Evolutionary conservation across 2,888 invertebrate species (phyloP).

Genomic region (Crocallis elinguaria): DNA sequence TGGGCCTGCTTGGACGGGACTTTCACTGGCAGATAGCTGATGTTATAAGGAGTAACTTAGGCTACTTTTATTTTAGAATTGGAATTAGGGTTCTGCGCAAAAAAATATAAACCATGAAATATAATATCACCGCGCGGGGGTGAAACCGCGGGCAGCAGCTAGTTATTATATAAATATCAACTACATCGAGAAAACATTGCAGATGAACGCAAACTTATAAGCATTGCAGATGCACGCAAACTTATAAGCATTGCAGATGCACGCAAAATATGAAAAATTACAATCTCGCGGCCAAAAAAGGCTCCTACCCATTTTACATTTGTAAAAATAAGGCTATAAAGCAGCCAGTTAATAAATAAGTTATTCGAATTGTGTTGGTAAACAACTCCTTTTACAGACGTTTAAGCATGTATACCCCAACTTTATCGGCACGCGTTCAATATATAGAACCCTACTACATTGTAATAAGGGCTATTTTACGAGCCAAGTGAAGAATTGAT

Average conservation of each 20-base stretch:
- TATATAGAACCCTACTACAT: constrained; percentile 1
- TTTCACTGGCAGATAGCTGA: too few relatives aligned
- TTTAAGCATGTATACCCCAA: not conserved
- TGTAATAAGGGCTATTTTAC: constrained; percentile 11
- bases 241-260: too few relatives aligned
- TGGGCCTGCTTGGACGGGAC: too few relatives aligned
- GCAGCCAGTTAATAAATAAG: constrained; percentile 24
- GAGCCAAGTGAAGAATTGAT: not conserved
- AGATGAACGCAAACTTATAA: too few relatives aligned
- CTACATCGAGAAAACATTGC: not conserved
- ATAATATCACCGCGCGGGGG: too few relatives aligned
- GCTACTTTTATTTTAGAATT: too few relatives aligned
- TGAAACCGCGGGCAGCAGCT: too few relatives aligned
- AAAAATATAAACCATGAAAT: too few relatives aligned
- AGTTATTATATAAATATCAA: not conserved
- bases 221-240: too few relatives aligned
- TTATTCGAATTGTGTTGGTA: constrained; percentile 31
- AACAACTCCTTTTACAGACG: constrained; percentile 34
- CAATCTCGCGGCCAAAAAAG: constrained; percentile 17
- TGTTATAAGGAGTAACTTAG: too few relatives aligned
- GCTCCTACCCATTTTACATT: constrained; percentile 11
- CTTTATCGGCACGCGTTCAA: too few relatives aligned
- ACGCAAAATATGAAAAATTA: constrained; percentile 4
- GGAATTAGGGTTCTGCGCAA: too few relatives aligned
- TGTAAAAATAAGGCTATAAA: constrained; percentile 20